Conservation (phyloP, 2,797 vertebrate species). For the Alectoris magna region DNA sequence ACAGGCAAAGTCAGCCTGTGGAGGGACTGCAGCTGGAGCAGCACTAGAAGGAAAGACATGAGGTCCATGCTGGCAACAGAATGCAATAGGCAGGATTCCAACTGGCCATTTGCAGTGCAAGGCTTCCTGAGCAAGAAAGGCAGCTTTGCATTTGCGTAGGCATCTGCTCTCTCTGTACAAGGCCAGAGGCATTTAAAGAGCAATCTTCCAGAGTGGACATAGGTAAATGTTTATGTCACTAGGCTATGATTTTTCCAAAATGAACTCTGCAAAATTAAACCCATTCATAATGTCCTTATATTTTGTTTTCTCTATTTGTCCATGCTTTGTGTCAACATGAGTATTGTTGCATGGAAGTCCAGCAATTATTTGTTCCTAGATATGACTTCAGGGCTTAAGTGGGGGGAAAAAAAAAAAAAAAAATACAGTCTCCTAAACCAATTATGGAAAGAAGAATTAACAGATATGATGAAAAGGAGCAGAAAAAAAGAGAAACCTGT, state of each 20-base stretch:
- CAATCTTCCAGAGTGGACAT: not conserved
- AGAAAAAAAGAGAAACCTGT: not conserved
- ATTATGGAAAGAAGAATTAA: not conserved
- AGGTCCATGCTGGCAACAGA: not conserved
- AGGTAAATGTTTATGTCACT: not conserved
- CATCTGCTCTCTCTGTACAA: not conserved
- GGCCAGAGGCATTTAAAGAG: not conserved
- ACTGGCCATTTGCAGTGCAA: not conserved
- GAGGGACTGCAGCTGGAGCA: not conserved
- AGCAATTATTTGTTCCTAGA: not conserved
- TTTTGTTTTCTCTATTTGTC: not conserved
- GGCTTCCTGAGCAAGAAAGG: not conserved
- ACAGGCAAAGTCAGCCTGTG: not conserved
- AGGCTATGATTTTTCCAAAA: not conserved
- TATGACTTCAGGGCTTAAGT: not conserved
- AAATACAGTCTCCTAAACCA: not conserved
- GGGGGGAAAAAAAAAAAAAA: not conserved
- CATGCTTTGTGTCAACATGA: not conserved
- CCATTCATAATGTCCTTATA: not conserved
- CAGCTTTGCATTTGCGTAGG: not conserved
- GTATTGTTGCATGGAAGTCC: not conserved
- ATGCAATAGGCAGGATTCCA: not conserved
- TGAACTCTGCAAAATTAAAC: accelerated
- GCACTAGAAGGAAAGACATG: not conserved
- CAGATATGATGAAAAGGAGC: not conserved